Evolutionary conservation across 2,888 invertebrate genomes (phyloP).

Genomic region (Fragum whitleyi): DNA sequence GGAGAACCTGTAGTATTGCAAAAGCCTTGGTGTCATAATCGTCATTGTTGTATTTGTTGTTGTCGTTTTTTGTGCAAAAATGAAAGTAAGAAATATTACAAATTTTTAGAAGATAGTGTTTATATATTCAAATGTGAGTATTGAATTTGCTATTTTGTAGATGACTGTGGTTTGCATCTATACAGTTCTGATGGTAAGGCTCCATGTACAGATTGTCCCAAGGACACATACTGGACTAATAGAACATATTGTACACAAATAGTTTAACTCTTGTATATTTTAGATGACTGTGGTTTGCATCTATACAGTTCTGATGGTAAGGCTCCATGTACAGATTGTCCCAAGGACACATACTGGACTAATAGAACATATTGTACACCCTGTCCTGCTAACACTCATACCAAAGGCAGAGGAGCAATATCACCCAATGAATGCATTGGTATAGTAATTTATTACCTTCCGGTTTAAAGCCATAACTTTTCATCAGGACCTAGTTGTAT

Average conservation of each 20-base stretch:
- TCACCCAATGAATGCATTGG: slow-evolving; percentile 64
- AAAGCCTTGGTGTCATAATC: too few relatives aligned
- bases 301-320: slow-evolving; percentile 59
- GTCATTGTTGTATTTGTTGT: too few relatives aligned
- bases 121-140: too few relatives aligned
- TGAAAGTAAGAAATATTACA: too few relatives aligned
- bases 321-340: slow-evolving; percentile 73
- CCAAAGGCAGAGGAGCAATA: slow-evolving; percentile 62
- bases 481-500: neutral
- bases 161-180: slow-evolving; percentile 45
- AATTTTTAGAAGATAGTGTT: too few relatives aligned
- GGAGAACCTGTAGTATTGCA: too few relatives aligned
- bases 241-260: slow-evolving; percentile 58
- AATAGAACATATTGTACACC: slow-evolving; percentile 65
- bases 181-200: slow-evolving; percentile 64
- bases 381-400: slow-evolving; percentile 65
- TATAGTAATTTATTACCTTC: too few relatives aligned
- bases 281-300: slow-evolving; percentile 52
- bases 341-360: slow-evolving; percentile 67
- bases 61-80: too few relatives aligned
- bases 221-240: slow-evolving; percentile 68
- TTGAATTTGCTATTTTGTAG: slow-evolving; percentile 47
- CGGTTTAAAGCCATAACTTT: neutral
- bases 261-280: neutral
- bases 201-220: slow-evolving; percentile 71